Conservation (phyloP, 2,888 invertebrate species). For the Yponomeuta evonymella region DNA sequence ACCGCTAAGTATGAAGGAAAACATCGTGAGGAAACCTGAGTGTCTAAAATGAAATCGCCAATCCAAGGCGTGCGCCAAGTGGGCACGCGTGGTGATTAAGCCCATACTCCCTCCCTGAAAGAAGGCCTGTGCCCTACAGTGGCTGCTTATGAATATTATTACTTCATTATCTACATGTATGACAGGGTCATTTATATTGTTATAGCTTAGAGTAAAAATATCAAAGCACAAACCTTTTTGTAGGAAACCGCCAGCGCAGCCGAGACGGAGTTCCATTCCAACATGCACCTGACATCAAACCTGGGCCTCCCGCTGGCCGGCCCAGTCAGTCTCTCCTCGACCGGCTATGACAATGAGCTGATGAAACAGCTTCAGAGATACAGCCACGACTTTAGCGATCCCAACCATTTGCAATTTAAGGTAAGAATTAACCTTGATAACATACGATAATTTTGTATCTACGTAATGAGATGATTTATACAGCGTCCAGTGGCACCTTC, state of each 20-base stretch:
- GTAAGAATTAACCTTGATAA: slow-evolving; percentile 30
- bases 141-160: too few species aligned
- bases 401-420: slow-evolving; percentile 71
- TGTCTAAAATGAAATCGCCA: too few species aligned
- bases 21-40: too few species aligned
- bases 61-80: too few species aligned
- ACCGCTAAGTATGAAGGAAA: too few species aligned
- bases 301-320: slow-evolving; percentile 85
- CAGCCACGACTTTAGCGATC: slow-evolving; percentile 86
- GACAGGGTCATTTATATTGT: not conserved
- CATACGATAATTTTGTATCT: too few species aligned
- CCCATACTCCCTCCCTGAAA: too few species aligned
- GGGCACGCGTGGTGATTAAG: too few species aligned
- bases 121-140: too few species aligned
- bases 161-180: not conserved
- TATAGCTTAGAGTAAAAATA: not conserved
- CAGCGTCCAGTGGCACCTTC: too few species aligned
- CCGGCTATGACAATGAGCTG: slow-evolving; percentile 76
- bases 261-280: slow-evolving; percentile 69
- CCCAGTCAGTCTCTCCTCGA: slow-evolving; percentile 82
- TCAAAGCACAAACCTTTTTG: slow-evolving; percentile 5
- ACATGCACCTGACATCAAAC: slow-evolving; percentile 55
- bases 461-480: too few species aligned
- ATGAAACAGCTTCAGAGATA: slow-evolving; percentile 74
- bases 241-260: slow-evolving; percentile 75